These are phyloP conservation scores for Drosophila sucinea DNA, from an alignment of 1,140 invertebrate genomes.

Conservation along the genomic window DNA sequence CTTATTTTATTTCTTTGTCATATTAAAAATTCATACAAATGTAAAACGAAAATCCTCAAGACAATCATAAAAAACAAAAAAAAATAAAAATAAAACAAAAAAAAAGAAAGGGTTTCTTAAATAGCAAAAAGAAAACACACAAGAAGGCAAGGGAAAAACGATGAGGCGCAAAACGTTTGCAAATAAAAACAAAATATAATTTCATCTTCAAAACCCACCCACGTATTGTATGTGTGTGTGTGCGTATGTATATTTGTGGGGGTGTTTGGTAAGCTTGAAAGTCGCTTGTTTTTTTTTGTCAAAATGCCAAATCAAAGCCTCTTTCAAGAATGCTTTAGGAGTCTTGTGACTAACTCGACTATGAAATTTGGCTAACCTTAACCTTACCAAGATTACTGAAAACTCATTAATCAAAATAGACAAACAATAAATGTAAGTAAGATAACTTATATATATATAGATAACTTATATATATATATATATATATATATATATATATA, in stretches of 20 bases:
- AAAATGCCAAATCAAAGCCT: conserved; percentile 56
- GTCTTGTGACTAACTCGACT: conserved; percentile 6
- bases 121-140: conserved; percentile 6
- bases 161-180: conserved; percentile 43
- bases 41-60: conserved; percentile 81
- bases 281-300: conserved; percentile 22
- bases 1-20: conserved; percentile 57
- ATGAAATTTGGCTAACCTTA: conserved; percentile 2
- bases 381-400: no score
- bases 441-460: background rate
- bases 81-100: conserved; percentile 10
- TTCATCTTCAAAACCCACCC: conserved; percentile 50
- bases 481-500: no score
- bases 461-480: no score
- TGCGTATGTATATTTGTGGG: background rate
- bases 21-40: conserved; percentile 81
- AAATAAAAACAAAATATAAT: conserved; percentile 77
- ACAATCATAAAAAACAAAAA: conserved; percentile 69
- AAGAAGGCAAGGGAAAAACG: conserved; percentile 1
- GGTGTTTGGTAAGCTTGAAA: background rate
- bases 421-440: background rate
- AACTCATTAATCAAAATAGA: background rate
- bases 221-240: conserved; percentile 6
- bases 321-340: conserved; percentile 18
- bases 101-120: conserved; percentile 46